Conservation (phyloP, 2,113 vertebrate species). For the Dicentrarchus labrax region DNA sequence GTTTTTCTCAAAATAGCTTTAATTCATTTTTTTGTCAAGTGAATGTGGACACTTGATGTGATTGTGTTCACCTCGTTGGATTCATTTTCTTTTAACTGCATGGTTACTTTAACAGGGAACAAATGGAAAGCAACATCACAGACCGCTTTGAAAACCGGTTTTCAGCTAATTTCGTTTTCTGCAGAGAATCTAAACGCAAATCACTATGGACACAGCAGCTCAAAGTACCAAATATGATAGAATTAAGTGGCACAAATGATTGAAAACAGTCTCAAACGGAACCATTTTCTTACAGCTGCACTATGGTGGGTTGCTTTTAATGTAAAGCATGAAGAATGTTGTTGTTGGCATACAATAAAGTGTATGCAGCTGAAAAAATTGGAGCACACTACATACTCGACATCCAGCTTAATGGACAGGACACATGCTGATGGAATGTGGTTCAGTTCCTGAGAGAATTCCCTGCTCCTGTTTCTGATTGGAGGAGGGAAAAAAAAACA, state of each 20-base stretch:
- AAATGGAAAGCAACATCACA: background rate
- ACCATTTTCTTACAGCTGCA: background rate
- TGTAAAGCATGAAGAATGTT: background rate
- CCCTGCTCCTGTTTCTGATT: conserved; percentile 50
- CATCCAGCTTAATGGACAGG: conserved; percentile 59
- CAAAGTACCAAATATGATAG: background rate
- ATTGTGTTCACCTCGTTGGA: conserved; percentile 1
- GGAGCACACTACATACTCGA: conserved; percentile 29
- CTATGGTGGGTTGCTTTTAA: background rate
- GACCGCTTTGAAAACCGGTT: background rate
- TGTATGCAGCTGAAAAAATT: conserved; percentile 19
- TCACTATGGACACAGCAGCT: background rate
- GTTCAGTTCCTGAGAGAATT: conserved; percentile 63
- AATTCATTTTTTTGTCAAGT: background rate
- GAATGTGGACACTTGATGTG: background rate
- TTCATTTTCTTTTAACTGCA: background rate
- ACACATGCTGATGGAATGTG: conserved; percentile 68
- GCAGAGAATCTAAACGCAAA: background rate
- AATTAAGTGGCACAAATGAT: background rate
- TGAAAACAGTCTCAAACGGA: background rate
- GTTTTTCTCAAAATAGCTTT: conserved; percentile 41
- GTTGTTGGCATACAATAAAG: background rate
- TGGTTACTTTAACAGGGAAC: background rate
- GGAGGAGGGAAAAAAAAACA: conserved; percentile 29
- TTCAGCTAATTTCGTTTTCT: background rate